Evolutionary conservation across 1,140 invertebrate species (phyloP), one percentile per base, ranked within the genome.

Genomic region (Belonocnema kinseyi): DNA sequence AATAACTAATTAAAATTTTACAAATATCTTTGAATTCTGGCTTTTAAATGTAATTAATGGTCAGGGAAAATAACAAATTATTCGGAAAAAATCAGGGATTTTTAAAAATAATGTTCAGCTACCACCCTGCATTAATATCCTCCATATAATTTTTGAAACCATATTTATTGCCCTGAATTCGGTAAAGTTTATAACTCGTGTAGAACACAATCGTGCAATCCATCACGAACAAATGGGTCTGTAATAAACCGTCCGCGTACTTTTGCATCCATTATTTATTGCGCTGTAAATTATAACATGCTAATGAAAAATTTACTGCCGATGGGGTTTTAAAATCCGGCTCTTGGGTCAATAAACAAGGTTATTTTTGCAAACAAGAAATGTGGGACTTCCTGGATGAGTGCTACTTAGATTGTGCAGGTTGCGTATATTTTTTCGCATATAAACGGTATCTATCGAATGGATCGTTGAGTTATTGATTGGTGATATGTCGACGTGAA

Each of bases 401-500:
- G 54, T 19, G 21, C n/a, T 17, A 17, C n/a, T 26, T 26, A 58
- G 19, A 58, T 21, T 58, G 12, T 58, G 17, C 26, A 3, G 56
- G 8, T 58, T 26, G 26, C 26, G 26, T 5, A 33, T 33, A 56
- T 17, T 17, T 56, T 19, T 56, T 17, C 19, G 17, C 6, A 56
- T 56, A 56, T 56, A 70, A 76, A 72, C 74, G n/a, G 54, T 81
- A 82, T 82, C 74, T 72, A 77, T 79, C 74, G 77, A 77, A 79
- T 71, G 76, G 66, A 78, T 74, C 71, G 40, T 54, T 40, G 52
- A 70, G 75, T 19, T 19, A 54, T 54, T 61, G 56, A 12, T 58
- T 58, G 61, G 73, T 79, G 77, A 79, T 82, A 77, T 82, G 78
- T 76, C 52, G 78, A 80, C 73, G 75, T 75, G 80, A 78, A 80